Percentiles rank a stretch among this genome's conserved stretches.
Conservation (phyloP, 2,888 invertebrate genomes). For the Ametastegia equiseti region DNA sequence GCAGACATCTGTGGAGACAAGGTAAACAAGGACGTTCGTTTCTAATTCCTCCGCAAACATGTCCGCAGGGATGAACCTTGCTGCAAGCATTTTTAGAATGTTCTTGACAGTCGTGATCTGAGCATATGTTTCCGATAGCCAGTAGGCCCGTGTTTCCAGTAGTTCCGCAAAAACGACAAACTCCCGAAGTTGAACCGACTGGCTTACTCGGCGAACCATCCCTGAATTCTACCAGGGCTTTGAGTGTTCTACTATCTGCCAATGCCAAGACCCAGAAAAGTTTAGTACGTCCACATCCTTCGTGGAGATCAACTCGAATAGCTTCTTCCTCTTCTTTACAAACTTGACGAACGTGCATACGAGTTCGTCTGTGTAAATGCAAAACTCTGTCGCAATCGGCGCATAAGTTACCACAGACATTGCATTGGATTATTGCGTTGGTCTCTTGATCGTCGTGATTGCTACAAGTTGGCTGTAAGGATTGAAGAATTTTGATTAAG, state of each 20-base stretch:
- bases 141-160: slow-evolving; percentile 89
- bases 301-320: slow-evolving; percentile 97
- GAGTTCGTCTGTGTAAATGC: slow-evolving; percentile 92
- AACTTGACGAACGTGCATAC: slow-evolving; percentile 91
- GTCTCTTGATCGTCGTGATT: slow-evolving; percentile 99
- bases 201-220: slow-evolving; percentile 81
- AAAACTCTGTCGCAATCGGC: slow-evolving; percentile 97
- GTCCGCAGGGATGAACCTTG: slow-evolving; percentile 91
- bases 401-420: slow-evolving; percentile 93
- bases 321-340: slow-evolving; percentile 98
- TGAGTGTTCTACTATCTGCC: slow-evolving; percentile 95
- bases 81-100: slow-evolving; percentile 90
- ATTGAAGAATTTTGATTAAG: neutral
- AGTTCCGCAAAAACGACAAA: slow-evolving; percentile 94
- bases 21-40: slow-evolving; percentile 92
- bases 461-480: slow-evolving; percentile 87
- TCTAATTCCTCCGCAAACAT: slow-evolving; percentile 95
- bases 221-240: slow-evolving; percentile 93
- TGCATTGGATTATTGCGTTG: slow-evolving; percentile 94
- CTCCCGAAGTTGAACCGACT: slow-evolving; percentile 79
- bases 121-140: slow-evolving; percentile 95
- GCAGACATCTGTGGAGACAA: slow-evolving; percentile 90
- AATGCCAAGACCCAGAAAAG: slow-evolving; percentile 96
- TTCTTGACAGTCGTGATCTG: slow-evolving; percentile 94
- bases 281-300: slow-evolving; percentile 96